phyloP scores from a whole-genome alignment of 1,140 invertebrate genomes.

The Polypedilum vanderplanki region DNA sequence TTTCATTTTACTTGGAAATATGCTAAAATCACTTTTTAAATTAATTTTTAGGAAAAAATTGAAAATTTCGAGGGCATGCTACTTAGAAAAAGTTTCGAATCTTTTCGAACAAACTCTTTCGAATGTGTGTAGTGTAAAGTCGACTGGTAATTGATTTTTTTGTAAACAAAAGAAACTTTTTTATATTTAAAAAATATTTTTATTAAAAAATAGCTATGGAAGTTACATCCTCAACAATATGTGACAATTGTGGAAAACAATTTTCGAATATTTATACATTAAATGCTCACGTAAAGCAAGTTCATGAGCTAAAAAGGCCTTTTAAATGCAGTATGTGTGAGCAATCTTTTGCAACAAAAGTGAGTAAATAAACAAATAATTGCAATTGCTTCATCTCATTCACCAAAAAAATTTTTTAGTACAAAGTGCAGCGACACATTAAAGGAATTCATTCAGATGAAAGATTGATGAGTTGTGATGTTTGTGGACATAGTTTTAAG shows the following conservation, averaged over 20 bases:
- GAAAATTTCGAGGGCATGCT: not conserved
- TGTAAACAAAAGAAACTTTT: not conserved
- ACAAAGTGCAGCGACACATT: not conserved
- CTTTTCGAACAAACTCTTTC: not conserved
- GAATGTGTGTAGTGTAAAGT: not conserved
- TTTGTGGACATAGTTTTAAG: conserved; percentile 8
- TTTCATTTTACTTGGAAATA: conserved; percentile 12
- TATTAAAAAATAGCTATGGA: not conserved
- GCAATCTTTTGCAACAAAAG: not conserved
- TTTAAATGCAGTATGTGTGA: not conserved
- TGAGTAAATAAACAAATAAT: too few relatives aligned
- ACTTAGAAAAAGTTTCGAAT: not conserved
- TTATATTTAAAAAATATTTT: not conserved
- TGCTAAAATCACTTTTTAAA: not conserved
- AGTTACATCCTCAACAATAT: not conserved
- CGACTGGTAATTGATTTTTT: not conserved
- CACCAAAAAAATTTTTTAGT: not conserved
- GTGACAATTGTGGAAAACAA: not conserved
- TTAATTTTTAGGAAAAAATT: not conserved
- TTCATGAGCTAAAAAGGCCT: not conserved
- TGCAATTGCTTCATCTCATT: too few relatives aligned
- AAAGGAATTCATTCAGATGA: not conserved
- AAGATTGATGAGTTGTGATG: not conserved
- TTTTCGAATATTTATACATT: not conserved
- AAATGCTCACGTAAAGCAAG: not conserved